Percentiles rank a stretch among this genome's conserved stretches.
Conservation (phyloP, 2,113 vertebrate species). For the Casuarius casuarius region DNA sequence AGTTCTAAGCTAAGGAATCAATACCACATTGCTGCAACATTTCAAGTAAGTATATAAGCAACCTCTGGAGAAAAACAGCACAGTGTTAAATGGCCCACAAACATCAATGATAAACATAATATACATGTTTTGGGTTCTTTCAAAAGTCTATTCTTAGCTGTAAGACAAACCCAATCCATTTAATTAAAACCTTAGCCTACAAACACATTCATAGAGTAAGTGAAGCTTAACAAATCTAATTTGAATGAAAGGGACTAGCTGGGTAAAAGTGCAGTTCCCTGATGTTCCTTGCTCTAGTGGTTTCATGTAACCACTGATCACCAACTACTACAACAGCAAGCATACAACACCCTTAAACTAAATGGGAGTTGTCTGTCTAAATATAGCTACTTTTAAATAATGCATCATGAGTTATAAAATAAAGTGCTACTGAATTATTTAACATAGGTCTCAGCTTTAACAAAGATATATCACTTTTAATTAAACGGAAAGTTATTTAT, state of each 20-base stretch:
- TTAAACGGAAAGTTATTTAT: conserved; percentile 23
- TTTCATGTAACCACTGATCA: conserved; percentile 74
- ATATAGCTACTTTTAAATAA: conserved; percentile 86
- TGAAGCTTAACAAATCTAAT: conserved; percentile 69
- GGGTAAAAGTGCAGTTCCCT: conserved; percentile 57
- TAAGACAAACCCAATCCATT: conserved; percentile 44
- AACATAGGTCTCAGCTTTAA: conserved; percentile 79
- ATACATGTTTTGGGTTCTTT: conserved; percentile 23
- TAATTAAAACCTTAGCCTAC: conserved; percentile 70
- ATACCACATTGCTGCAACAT: neutral
- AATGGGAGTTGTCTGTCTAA: conserved; percentile 76
- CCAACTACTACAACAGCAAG: conserved; percentile 72
- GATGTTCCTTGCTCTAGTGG: conserved; percentile 56
- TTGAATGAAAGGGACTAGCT: conserved; percentile 53
- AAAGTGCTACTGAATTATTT: conserved; percentile 87
- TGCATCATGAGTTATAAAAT: conserved; percentile 76
- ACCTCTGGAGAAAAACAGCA: neutral
- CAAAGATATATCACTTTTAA: conserved; percentile 74
- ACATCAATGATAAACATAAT: conserved; percentile 38
- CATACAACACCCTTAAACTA: conserved; percentile 64
- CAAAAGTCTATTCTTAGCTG: conserved; percentile 59
- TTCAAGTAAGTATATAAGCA: conserved; percentile 22
- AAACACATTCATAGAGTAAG: conserved; percentile 64
- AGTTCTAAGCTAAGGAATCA: conserved; percentile 35
- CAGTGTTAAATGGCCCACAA: neutral